Base-by-base conservation (phyloP, 1,140 invertebrate genomes). In the Nasonia longicornis region DNA sequence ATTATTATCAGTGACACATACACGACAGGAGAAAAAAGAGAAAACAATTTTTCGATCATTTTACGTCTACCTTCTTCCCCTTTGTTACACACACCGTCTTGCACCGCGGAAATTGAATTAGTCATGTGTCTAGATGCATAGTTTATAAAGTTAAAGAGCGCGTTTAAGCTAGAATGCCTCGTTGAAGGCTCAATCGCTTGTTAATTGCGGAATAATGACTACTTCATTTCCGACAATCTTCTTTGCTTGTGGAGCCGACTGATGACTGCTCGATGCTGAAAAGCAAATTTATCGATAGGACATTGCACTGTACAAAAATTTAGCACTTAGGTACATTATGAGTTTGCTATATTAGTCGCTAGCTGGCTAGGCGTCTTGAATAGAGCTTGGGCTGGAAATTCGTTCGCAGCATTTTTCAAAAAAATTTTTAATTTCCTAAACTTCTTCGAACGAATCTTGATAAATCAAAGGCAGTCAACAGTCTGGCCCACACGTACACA, bases 31-130 rank as follows among this genome's bases (percentile, higher is more conserved):
- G 76, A 84, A 84, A 85, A 66, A 58, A 20, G 14, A n/a, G 70
- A 66, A 58, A 4, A 3, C 7, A 63, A 63, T 77, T 42, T 45
- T 52, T 16, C 12, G 48, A 75, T 77, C 80, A 81, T 70, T 66
- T 52, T 69, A 70, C 26, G 35, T 58, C 20, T 66, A 69, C 69
- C 22, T 67, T 69, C 20, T 71, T n/a, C 63, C 64, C 42, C 63
- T 52, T 73, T 48, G 29, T 78, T 75, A 26, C 26, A 35, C 31
- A 79, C 52, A 58, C 11, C 67, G 35, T 69, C 52, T 80, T 45
- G 78, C 78, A 82, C 75, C 14, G 31, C 70, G 75, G 75, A 84
- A 82, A 77, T 82, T 48, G 69, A 78, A 66, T 78, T 78, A 83
- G 82, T 77, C 67, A 77, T 74, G 35, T 58, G 38, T 81, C 45